These are phyloP conservation scores for Hirundichthys speculiger DNA, from an alignment of 2,113 vertebrate species.

Conservation along the genomic window DNA sequence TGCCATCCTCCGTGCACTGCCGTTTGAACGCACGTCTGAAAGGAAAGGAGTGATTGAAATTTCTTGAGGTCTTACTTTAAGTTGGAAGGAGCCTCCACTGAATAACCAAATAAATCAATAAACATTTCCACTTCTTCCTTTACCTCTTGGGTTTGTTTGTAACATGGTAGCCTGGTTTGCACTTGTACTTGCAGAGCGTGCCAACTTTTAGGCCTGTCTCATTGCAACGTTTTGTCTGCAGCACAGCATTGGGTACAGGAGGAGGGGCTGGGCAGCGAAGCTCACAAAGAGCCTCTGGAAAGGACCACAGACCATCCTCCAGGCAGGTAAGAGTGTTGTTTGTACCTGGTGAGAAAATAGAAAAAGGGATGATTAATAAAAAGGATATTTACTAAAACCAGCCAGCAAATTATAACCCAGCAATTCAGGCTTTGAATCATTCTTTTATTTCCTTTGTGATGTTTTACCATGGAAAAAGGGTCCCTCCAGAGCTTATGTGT, in stretches of 20 bases:
- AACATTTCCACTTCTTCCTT: conserved; percentile 19
- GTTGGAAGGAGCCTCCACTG: background rate
- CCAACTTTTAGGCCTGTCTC: conserved; percentile 95
- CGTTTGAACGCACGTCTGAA: conserved; percentile 92
- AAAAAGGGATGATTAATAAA: background rate
- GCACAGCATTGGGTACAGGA: conserved; percentile 86
- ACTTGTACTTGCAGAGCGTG: conserved; percentile 97
- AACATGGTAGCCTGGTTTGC: conserved; percentile 94
- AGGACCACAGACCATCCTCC: conserved; percentile 98
- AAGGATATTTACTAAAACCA: background rate
- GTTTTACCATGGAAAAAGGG: too few relatives aligned
- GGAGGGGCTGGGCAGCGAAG: conserved; percentile 92
- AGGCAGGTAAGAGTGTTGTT: conserved; percentile 93
- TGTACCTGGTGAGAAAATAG: conserved; percentile 79
- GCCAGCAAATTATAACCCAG: background rate
- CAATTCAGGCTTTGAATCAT: background rate
- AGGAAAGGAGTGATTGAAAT: conserved; percentile 8
- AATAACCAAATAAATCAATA: background rate
- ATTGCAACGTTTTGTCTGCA: conserved; percentile 90
- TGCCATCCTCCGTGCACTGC: conserved; percentile 94
- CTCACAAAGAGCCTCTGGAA: conserved; percentile 95
- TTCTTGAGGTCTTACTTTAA: background rate
- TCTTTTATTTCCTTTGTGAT: too few relatives aligned
- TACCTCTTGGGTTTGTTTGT: conserved; percentile 91
- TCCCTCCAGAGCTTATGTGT: too few relatives aligned